Conservation (phyloP, 2,797 vertebrate genomes). For the Clarias pachynema region DNA sequence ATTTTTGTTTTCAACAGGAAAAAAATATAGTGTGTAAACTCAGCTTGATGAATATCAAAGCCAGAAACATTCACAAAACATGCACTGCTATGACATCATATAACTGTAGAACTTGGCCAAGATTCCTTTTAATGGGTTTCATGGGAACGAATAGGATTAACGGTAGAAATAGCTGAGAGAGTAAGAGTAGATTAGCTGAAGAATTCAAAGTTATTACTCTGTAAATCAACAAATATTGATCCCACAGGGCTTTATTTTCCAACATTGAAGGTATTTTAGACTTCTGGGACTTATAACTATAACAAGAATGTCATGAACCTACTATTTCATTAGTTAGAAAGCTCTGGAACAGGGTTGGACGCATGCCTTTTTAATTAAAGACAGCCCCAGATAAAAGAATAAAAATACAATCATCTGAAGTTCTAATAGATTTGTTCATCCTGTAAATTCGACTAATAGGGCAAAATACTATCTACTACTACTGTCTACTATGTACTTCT, state of each 20-base stretch:
- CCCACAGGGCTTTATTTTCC: not conserved
- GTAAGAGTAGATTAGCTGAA: not conserved
- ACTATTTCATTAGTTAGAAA: conserved; percentile 7
- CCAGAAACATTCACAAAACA: conserved; percentile 2
- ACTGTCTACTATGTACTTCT: no score
- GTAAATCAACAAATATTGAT: conserved; percentile 3
- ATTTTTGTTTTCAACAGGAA: not conserved
- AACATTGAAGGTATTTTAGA: not conserved
- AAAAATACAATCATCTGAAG: not conserved
- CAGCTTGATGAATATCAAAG: not conserved
- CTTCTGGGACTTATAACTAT: conserved; percentile 7
- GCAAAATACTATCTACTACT: not conserved
- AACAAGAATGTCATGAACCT: not conserved
- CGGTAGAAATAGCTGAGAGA: no score
- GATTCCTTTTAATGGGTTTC: not conserved
- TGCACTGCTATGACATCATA: not conserved
- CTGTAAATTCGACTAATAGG: not conserved
- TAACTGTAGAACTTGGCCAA: not conserved
- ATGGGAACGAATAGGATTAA: not conserved
- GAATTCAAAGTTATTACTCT: conserved; percentile 23
- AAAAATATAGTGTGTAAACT: not conserved
- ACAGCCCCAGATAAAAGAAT: not conserved
- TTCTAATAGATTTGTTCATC: not conserved
- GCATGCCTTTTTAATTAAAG: not conserved
- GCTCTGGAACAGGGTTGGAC: not conserved